Conservation (phyloP, 1,140 invertebrate species). For the Drosophila pseudoobscura region DNA sequence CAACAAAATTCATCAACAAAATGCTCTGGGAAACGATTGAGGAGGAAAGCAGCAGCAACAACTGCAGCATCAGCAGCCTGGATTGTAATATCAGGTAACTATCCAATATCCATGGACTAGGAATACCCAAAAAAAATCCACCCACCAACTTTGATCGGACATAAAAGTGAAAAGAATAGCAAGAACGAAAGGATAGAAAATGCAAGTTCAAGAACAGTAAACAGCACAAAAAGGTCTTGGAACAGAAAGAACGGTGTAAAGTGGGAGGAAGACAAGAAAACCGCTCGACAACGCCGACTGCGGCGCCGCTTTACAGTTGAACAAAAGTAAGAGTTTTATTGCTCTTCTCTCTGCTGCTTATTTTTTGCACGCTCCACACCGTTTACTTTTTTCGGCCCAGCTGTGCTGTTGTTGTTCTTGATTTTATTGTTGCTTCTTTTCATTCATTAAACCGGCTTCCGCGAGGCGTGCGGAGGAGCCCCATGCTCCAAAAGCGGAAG, state of each 20-base stretch:
- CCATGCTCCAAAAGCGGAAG: constrained; percentile 44
- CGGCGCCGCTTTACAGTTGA: constrained; percentile 47
- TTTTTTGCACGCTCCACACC: constrained; percentile 67
- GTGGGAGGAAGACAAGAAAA: not conserved
- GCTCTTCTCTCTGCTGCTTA: constrained; percentile 17
- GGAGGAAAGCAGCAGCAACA: constrained; percentile 70
- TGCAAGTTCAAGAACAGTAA: constrained; percentile 48
- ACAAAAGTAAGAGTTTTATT: constrained; percentile 74
- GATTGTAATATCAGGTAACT: constrained; percentile 82
- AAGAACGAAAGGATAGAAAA: constrained; percentile 1
- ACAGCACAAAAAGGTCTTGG: constrained; percentile 6
- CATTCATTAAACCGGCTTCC: constrained; percentile 81
- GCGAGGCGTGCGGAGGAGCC: constrained; percentile 34
- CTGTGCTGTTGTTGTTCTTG: constrained; percentile 54
- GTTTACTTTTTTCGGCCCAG: constrained; percentile 67
- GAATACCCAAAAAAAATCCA: constrained; percentile 25
- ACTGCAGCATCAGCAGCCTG: constrained; percentile 36
- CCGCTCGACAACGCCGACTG: constrained; percentile 3
- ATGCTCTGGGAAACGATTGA: constrained; percentile 80
- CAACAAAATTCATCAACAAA: constrained; percentile 51
- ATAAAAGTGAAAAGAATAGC: constrained; percentile 56
- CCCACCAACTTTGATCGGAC: not conserved
- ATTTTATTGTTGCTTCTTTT: constrained; percentile 51
- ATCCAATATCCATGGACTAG: constrained; percentile 35
- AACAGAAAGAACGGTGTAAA: no score